Conservation (phyloP, 2,797 vertebrate species). For the Acestrorhynchus altus region DNA sequence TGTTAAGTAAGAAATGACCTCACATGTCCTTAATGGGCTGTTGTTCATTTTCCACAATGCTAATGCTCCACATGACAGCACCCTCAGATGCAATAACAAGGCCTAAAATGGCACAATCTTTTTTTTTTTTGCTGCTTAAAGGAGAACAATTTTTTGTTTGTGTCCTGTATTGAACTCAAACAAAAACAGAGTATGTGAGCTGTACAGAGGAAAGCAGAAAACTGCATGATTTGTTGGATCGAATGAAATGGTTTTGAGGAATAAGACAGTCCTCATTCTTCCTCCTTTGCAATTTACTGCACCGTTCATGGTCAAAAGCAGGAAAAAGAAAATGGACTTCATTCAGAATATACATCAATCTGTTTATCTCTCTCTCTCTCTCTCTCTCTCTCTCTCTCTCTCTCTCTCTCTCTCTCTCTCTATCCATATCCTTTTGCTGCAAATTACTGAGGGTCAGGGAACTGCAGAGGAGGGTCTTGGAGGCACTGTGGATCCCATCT, state of each 20-base stretch:
- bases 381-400: constrained; percentile 4
- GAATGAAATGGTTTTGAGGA: constrained; percentile 12
- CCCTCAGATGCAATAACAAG: neutral
- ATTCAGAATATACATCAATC: constrained; percentile 25
- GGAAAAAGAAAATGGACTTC: constrained; percentile 23
- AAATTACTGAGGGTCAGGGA: constrained; percentile 17
- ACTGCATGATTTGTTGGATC: neutral
- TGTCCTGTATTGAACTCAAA: neutral
- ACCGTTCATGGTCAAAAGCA: neutral
- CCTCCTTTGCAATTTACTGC: constrained; percentile 25
- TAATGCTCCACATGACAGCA: neutral
- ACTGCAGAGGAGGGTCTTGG: constrained; percentile 7
- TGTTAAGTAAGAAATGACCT: neutral
- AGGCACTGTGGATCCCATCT: constrained; percentile 23
- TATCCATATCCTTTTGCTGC: constrained; percentile 1
- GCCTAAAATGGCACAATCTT: neutral
- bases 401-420: constrained; percentile 6
- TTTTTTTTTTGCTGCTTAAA: neutral
- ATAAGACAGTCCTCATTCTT: constrained; percentile 15
- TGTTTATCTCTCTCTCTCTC: constrained; percentile 15
- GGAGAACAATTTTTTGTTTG: neutral
- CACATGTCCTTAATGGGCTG: constrained; percentile 4
- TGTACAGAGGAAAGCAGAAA: neutral
- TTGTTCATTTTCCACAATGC: constrained; percentile 1
- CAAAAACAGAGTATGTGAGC: too few relatives aligned